A percentile compares a stretch with the other conserved stretches of the same genome.
Evolutionary conservation across 2,113 vertebrate species (phyloP).

Genomic region (Scomber scombrus): DNA sequence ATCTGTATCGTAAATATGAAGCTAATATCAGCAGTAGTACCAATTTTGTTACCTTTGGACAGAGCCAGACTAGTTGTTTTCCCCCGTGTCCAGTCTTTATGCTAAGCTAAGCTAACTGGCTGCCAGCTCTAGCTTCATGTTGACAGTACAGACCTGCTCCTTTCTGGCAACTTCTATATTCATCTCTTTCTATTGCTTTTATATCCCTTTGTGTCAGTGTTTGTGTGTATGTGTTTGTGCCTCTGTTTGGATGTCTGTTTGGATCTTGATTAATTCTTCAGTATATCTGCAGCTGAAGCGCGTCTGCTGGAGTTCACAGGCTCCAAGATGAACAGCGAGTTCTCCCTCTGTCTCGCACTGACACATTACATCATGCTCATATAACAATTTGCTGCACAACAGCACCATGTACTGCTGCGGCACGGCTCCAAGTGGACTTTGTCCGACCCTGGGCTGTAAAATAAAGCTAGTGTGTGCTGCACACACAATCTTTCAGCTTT

Average conservation of each 20-base stretch:
- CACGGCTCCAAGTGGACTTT: slow-evolving; percentile 61
- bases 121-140: no score
- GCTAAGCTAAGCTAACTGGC: no score
- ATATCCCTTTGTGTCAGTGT: no score
- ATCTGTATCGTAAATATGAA: no score
- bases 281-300: background rate
- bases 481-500: no score
- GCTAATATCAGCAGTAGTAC: no score
- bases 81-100: no score
- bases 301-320: background rate
- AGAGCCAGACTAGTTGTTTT: no score
- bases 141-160: no score
- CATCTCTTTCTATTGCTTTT: background rate
- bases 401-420: slow-evolving; percentile 35
- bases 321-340: background rate
- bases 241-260: no score
- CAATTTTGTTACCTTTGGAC: no score
- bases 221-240: no score
- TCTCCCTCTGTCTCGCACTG: background rate
- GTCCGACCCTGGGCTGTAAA: slow-evolving; percentile 47
- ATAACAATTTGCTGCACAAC: slow-evolving; percentile 37
- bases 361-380: slow-evolving; percentile 54
- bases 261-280: background rate
- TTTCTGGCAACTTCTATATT: background rate
- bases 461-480: slow-evolving; percentile 36